Evolutionary conservation across 2,797 vertebrate species (phyloP), one percentile per base, ranked within the genome.

Genomic region (Hippopotamyrus pictus): DNA sequence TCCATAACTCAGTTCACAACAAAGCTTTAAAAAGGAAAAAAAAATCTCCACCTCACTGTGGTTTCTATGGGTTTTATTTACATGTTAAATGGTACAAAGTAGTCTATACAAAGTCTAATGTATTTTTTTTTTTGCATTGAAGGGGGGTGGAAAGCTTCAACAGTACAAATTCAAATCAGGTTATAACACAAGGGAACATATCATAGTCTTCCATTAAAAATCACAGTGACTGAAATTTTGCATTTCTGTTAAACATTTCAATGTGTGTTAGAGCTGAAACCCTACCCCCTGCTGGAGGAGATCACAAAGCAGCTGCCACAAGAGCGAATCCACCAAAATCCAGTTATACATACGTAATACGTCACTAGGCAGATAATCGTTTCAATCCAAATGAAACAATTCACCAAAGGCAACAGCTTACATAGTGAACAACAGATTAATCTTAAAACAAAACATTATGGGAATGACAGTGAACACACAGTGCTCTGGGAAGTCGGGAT

Each of bases 401-500:
- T 41, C 17, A n/a, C 73, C 73, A 44, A 44, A 79, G 73, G 73
- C 73, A 79, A 79, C 37, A 79, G 1, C 73, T 76, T 41, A 84
- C 82, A 84, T 22, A 25, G 79, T n/a, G 41, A 84, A 84, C 82
- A 84, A 50, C 8, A 5, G 8, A 22, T 79, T 41, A 46, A 79
- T 79, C 17, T 79, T 8, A 9, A 14, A 79, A 50, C 11, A 50
- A 51, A 85, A 25, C 41, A 51, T 46, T 25, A n/a, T 11, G n/a
- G 37, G 12, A 41, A 83, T 57, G 22, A 44, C 54, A 86, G 50
- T 51, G 14, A 89, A 84, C 53, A 53, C n/a, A 29, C 82, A 86
- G 54, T 65, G 29, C 48, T 33, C n/a, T 41, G 89, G 92, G 92
- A 89, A 94, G 94, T 95, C 94, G 93, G 90, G 93, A 96, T 95